Evolutionary conservation across 1,140 invertebrate genomes (phyloP), one percentile per base, ranked within the genome.

Genomic region (Polypedilum pembai): DNA sequence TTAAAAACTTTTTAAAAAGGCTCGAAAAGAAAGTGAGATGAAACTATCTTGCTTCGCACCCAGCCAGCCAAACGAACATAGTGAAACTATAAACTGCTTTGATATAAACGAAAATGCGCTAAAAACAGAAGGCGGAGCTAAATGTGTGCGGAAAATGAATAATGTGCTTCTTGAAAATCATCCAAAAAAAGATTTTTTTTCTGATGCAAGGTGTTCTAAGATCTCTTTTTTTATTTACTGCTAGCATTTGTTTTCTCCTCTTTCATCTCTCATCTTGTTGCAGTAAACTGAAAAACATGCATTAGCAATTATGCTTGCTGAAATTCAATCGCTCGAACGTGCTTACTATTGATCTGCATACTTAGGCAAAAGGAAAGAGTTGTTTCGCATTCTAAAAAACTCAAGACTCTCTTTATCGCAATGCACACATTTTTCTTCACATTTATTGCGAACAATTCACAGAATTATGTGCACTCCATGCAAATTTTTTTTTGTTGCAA

Each of bases 281-380:
- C 1, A 33, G 5, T 33, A 5, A 33, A 33, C 24, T 33, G 24
- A 33, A 33, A n/a, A 33, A 33, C 24, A 33, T 33, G 24, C 24
- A 33, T 33, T 33, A 33, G 24, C 24, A 5, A 33, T 33, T 33
- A 45, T 56, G n/a, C n/a, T 56, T 69, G 8, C 17, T 69, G 65
- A 18, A 69, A 69, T 21, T 69, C 65, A 10, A 69, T 69, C 65
- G 65, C 10, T 69, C 17, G 65, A 18, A 69, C 65, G 65, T 69
- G 65, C 17, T 69, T 10, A 8, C 10, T 18, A 69, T 69, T 18
- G 65, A 69, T 69, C 18, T 69, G 17, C 65, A 56, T 56, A 56
- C 4, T 56, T 56, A n/a, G 45, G n/a, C 45, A 56, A 56, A 15
- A n/a, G 41, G 45, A 56, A 56, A n/a, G 45, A 56, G n/a, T 56